Evolutionary conservation across 1,140 invertebrate species (phyloP).

Genomic region (Drosophila hydei): DNA sequence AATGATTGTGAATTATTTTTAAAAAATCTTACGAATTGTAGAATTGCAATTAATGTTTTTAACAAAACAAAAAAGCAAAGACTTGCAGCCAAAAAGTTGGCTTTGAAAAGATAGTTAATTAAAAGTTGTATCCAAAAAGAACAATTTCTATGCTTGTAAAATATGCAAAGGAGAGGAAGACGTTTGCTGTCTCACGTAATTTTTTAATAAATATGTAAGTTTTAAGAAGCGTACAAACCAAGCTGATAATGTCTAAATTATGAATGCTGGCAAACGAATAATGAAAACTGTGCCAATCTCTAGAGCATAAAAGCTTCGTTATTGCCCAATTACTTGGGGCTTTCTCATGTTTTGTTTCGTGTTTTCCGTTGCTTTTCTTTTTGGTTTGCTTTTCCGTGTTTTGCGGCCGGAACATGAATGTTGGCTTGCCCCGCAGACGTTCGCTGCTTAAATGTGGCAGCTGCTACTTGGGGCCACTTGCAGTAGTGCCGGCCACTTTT

Average conservation of each 20-base stretch:
- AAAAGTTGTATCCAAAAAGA: not conserved
- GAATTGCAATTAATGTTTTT: too few species aligned
- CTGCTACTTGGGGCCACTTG: constrained; percentile 77
- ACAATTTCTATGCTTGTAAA: not conserved
- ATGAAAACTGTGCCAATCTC: constrained; percentile 26
- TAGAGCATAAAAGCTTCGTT: constrained; percentile 51
- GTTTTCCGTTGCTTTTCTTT: constrained; percentile 3
- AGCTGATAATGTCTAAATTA: constrained; percentile 11
- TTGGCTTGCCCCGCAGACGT: not conserved
- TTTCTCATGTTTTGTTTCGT: constrained; percentile 28
- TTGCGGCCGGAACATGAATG: constrained; percentile 24
- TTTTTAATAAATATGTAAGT: constrained; percentile 13
- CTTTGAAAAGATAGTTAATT: too few species aligned
- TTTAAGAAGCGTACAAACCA: not conserved
- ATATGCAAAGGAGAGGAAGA: not conserved
- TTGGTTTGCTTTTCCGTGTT: constrained; percentile 23
- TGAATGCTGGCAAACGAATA: constrained; percentile 18
- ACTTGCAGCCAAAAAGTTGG: not conserved
- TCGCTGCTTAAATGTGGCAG: constrained; percentile 63
- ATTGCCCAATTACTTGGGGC: constrained; percentile 46
- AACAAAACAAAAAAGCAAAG: not conserved
- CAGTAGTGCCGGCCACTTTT: constrained; percentile 38
- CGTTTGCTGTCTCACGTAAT: not conserved
- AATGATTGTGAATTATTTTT: too few species aligned
- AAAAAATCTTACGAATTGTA: too few species aligned